Percentiles rank a stretch among this genome's conserved stretches.
Evolutionary conservation across 2,888 invertebrate species (phyloP).

Genomic region (Tenthredo scrophulariae): DNA sequence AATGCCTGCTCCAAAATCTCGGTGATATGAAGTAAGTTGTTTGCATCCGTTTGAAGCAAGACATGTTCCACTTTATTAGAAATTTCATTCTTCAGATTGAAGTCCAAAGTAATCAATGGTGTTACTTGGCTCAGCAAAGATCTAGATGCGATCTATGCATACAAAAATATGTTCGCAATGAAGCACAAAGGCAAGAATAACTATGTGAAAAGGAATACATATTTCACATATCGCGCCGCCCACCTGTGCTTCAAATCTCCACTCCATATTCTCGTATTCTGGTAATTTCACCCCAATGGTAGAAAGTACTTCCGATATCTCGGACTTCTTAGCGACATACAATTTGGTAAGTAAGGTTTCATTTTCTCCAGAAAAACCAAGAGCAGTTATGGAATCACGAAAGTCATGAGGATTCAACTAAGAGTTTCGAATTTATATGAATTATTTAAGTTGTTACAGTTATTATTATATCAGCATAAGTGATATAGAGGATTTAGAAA

Average conservation of each 20-base stretch:
- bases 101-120: constrained; percentile 82
- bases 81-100: constrained; percentile 78
- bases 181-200: not conserved
- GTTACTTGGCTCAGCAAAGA: constrained; percentile 81
- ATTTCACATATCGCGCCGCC: constrained; percentile 44
- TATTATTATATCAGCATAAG: constrained; percentile 20
- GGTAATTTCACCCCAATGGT: constrained; percentile 78
- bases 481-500: not conserved
- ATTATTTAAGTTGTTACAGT: not conserved
- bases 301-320: constrained; percentile 80
- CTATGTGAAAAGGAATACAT: not conserved
- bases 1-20: constrained; percentile 81
- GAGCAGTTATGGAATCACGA: constrained; percentile 77
- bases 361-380: constrained; percentile 83
- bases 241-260: constrained; percentile 85
- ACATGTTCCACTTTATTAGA: constrained; percentile 68
- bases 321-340: constrained; percentile 81
- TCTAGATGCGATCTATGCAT: constrained; percentile 80
- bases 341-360: constrained; percentile 82
- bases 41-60: constrained; percentile 80
- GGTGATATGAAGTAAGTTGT: constrained; percentile 80
- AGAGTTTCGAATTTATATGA: constrained; percentile 63
- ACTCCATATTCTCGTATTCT: constrained; percentile 82
- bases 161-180: not conserved
- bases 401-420: constrained; percentile 79